Evolutionary conservation across 64 coral and sea anemone species (phyloP), one percentile per base, ranked within the genome.

Genomic region (Astreopora myriophthalma): DNA sequence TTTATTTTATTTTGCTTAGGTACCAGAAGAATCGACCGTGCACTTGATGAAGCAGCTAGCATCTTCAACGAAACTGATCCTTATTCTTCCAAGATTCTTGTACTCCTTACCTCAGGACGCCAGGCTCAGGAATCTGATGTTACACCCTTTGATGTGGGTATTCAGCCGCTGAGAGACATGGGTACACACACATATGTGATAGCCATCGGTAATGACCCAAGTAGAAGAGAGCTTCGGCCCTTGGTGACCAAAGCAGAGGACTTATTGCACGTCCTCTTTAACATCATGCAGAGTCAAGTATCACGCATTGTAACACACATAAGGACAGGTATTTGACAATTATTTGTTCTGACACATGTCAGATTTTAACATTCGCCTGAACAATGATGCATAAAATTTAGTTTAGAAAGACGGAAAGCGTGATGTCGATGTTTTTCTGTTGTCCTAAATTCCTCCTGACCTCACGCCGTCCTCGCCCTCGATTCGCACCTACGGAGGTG

Each of bases 1-100:
- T n/a, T n/a, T n/a, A n/a, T n/a, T n/a, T 37, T 22, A 37, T 64
- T 14, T 6, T 33, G 23, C 29, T 44, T 58, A 79, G 88, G 90
- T 11, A 71, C 34, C 16, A 85, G 80, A 85, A 34, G 90, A 92
- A 92, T 86, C 37, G 80, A 86, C 24, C 72, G 51, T 14, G 90
- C 90, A n/a, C 31, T 92, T 16, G 80, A 86, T n/a, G 24, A 85
- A 57, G 90, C 69, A 12, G 70, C 66, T 1, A 48, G 58, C 5
- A 74, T 92, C 19, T 68, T 84, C 22, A 85, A 36, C 27, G 6
- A 8, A 62, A 77, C 71, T 17, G 84, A 84, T 64, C 49, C 46
- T 76, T 34, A 17, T 37, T 85, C 71, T 86, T 60, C 70, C 25
- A 92, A 69, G 69, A 65, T 92, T 49, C 48, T 80, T 83, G 25